Evolutionary conservation across 2,113 vertebrate species (phyloP).

Genomic region (Pomatostomus ruficeps): DNA sequence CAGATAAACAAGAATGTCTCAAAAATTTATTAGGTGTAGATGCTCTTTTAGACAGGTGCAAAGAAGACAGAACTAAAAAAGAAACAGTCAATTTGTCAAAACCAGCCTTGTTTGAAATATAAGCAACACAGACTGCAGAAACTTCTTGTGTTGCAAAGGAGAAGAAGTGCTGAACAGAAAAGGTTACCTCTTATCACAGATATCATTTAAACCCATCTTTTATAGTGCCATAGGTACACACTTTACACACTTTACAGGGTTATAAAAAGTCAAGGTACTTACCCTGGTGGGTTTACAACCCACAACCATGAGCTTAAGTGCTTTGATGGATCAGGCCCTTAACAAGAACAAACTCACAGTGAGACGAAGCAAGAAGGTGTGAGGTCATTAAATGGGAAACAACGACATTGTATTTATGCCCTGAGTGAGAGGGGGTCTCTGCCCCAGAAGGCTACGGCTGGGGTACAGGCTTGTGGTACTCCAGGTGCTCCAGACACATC

Average conservation of each 20-base stretch:
- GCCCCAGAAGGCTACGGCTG: neutral
- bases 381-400: neutral
- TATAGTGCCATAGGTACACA: conserved; percentile 32
- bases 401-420: neutral
- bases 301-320: conserved; percentile 12
- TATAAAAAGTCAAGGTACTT: conserved; percentile 51
- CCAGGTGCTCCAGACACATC: neutral
- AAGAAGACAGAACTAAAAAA: conserved; percentile 26
- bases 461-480: neutral
- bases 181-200: conserved; percentile 21
- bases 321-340: conserved; percentile 42
- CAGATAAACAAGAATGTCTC: neutral
- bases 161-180: conserved; percentile 2
- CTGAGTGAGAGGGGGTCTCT: neutral
- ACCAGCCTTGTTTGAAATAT: conserved; percentile 49
- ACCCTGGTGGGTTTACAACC: conserved; percentile 39
- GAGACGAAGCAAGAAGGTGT: neutral
- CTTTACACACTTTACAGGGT: conserved; percentile 29
- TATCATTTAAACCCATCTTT: conserved; percentile 38
- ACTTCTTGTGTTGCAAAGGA: conserved; percentile 14
- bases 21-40: neutral
- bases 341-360: conserved; percentile 32
- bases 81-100: conserved; percentile 20
- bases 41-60: neutral
- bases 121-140: conserved; percentile 16